Base-by-base conservation (phyloP, 2,888 invertebrate species). In the Antheraea yamamai region DNA sequence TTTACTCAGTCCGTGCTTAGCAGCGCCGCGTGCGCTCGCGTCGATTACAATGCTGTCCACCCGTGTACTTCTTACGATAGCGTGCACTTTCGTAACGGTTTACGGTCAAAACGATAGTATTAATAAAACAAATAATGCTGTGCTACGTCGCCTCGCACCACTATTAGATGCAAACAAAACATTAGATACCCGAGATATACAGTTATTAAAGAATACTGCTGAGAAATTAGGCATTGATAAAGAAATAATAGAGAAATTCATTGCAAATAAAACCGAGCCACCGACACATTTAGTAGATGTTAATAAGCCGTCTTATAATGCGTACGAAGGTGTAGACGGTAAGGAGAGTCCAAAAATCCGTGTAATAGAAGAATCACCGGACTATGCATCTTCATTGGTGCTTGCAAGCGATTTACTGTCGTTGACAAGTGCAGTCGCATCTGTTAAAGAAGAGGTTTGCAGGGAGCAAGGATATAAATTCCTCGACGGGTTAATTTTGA, bases 371-470 rank as follows among this genome's bases (percentile, higher is more conserved):
- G 94, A 94, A 76, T 94, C 94, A 0, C 95, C 95, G 0, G 95
- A 92, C 83, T 95, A 95, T 75, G 95, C 94, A 0, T 94, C 94
- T 1, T 95, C 95, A 0, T 92, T 93, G 39, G 94, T 94, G 39
- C 82, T 95, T 68, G 95, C 93, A 0, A 94, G 95, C 82, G 95
- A 95, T 81, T 85, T 96, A 64, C 83, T 95, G 51, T 92, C 95
- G 0, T 84, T 96, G 18, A 91, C 92, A 4, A 92, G 93, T 81
- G 95, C 95, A 39, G 88, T 95, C 64, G 90, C 92, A 16, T 92
- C 91, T 77, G 91, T 96, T 61, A 87, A 93, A 78, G 94, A 95
- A 75, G 87, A 87, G 55, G 81, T 87, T 2, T 96, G 96, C 84
- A 90, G 94, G 76, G 92, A 94, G 68, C 95, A 96, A 75, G 95